Evolutionary conservation across 2,113 vertebrate species (phyloP), one percentile per base, ranked within the genome.

Genomic region (Catharus minimus): DNA sequence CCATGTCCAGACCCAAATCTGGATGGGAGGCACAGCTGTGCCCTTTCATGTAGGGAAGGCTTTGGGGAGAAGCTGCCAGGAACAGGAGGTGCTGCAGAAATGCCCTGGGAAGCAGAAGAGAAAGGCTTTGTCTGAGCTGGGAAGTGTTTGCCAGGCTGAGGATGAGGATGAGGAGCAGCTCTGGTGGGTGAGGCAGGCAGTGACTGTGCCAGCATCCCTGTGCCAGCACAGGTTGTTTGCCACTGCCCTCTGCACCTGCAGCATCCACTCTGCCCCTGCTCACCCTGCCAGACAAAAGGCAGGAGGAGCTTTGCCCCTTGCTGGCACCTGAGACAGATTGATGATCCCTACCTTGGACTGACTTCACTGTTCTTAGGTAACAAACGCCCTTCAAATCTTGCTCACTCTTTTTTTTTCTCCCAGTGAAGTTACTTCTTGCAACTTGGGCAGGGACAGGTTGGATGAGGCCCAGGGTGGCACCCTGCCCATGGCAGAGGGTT

Each of bases 341-440:
- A 16, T 15, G 19, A 3, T 7, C 7, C 53, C n/a, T 9, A 0
- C 23, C 58, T 69, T 20, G 50, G 41, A 12, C n/a, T 66, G 33
- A 7, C 23, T 26, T 39, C 7, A 11, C 19, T 5, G 1, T 4
- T 55, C 36, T 27, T 38, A 10, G 41, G 50, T n/a, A 39, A 85
- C 92, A 88, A 76, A 47, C 0, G 3, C 44, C 52, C 4, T 13
- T 28, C 22, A 27, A 38, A 53, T 30, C 26, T 39, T 23, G 12
- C 56, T 36, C 39, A 8, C 0, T 0, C 1, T 16, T 28, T 16
- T 36, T 32, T n/a, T 53, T 1, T 0, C 4, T 26, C 23, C 17
- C 18, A 6, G 0, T 66, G 3, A 33, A 69, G 5, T 71, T 68
- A n/a, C 49, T 78, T 69, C 33, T 36, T 50, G 12, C 30, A n/a